These are phyloP conservation scores for Leiothrix lutea DNA, from an alignment of 2,113 vertebrate genomes.

Conservation along the genomic window DNA sequence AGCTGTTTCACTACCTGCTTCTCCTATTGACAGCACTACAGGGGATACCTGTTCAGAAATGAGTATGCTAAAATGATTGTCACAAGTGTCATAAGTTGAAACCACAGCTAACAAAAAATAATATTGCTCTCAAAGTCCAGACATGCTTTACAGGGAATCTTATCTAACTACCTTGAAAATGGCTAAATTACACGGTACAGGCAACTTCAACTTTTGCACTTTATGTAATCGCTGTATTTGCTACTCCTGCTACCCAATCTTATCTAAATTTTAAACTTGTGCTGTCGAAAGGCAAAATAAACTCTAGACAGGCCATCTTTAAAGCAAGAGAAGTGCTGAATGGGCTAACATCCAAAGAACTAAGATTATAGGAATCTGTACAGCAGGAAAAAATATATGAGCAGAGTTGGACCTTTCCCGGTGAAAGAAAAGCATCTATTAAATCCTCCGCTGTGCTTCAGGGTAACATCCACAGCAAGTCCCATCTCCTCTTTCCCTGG, in stretches of 20 bases:
- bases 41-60: background rate
- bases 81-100: background rate
- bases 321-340: conserved; percentile 4
- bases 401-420: background rate
- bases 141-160: background rate
- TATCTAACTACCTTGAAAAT: background rate
- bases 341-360: background rate
- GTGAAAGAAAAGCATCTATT: background rate
- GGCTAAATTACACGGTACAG: background rate
- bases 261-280: conserved; percentile 13
- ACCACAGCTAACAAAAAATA: background rate
- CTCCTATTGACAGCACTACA: background rate
- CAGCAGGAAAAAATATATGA: background rate
- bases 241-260: background rate
- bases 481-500: background rate
- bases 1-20: background rate
- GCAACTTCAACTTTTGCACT: background rate
- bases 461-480: background rate
- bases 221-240: background rate
- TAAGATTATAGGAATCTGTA: conserved; percentile 15
- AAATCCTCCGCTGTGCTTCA: background rate
- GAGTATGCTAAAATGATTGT: background rate
- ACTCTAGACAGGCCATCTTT: background rate
- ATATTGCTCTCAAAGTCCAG: background rate
- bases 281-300: background rate